Conservation (phyloP, 2,113 vertebrate species). For the Toxostoma redivivum region DNA sequence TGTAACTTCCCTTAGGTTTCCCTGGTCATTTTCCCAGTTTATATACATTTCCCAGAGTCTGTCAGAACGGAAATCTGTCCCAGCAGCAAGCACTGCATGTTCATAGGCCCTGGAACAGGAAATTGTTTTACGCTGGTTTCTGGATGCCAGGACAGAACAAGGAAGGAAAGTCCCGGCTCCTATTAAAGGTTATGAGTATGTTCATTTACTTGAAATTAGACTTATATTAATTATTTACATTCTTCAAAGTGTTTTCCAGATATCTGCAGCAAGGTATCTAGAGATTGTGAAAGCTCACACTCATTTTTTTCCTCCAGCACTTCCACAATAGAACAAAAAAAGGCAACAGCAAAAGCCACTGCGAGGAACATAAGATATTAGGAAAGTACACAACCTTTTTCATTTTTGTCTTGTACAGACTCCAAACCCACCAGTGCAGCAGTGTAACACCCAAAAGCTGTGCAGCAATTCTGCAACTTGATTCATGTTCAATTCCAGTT, state of each 20-base stretch:
- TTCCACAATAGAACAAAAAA: background rate
- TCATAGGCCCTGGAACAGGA: slow-evolving; percentile 86
- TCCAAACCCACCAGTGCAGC: background rate
- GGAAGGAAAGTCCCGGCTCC: background rate
- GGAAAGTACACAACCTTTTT: background rate
- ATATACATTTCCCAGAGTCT: slow-evolving; percentile 96
- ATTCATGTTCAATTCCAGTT: background rate
- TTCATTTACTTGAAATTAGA: background rate
- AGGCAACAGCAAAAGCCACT: background rate
- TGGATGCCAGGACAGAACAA: background rate
- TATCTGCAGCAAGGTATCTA: background rate
- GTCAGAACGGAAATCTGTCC: slow-evolving; percentile 97
- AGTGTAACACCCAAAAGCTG: background rate
- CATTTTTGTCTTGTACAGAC: background rate
- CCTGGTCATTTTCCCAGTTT: slow-evolving; percentile 92
- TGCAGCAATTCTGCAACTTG: background rate
- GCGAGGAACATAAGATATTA: background rate
- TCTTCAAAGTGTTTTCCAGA: background rate
- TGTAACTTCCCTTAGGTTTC: slow-evolving; percentile 88
- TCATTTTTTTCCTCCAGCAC: background rate
- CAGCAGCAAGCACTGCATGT: slow-evolving; percentile 91
- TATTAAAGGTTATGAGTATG: background rate
- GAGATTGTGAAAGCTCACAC: background rate
- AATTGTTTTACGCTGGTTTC: background rate
- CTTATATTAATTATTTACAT: background rate